Evolutionary conservation across 1,140 invertebrate species (phyloP).

Genomic region (Battus philenor): DNA sequence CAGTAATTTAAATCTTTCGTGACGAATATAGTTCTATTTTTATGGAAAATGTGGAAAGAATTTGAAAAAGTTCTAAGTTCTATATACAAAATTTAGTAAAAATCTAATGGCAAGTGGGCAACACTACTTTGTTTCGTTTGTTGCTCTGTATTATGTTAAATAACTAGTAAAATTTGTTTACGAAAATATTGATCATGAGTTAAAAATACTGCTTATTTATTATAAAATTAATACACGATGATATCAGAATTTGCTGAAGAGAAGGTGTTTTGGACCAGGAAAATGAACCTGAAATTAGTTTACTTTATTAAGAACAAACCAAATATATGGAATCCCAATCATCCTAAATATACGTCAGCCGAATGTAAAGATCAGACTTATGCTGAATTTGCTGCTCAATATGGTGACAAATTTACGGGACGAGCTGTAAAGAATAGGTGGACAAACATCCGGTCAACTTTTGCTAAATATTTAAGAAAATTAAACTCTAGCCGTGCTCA

Average conservation of each 20-base stretch:
- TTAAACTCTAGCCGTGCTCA: slow-evolving; percentile 43
- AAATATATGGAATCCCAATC: slow-evolving; percentile 66
- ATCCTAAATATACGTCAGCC: slow-evolving; percentile 61
- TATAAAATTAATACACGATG: too few species aligned
- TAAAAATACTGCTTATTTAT: too few species aligned
- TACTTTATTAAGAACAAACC: slow-evolving; percentile 59
- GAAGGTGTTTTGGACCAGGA: slow-evolving; percentile 65
- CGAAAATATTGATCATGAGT: too few species aligned
- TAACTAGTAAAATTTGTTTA: too few species aligned
- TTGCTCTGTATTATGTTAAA: too few species aligned
- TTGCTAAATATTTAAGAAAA: slow-evolving; percentile 61
- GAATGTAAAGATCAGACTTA: slow-evolving; percentile 49
- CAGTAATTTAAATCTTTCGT: too few species aligned
- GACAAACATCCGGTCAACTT: slow-evolving; percentile 66
- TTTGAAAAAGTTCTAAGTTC: too few species aligned
- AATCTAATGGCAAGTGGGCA: too few species aligned
- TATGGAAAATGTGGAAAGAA: too few species aligned
- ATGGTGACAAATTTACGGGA: slow-evolving; percentile 58
- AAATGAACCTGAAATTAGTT: slow-evolving; percentile 65
- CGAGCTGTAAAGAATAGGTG: slow-evolving; percentile 64
- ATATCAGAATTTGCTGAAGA: slow-evolving; percentile 65
- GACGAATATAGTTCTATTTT: too few species aligned
- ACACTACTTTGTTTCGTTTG: too few species aligned
- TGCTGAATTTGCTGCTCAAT: slow-evolving; percentile 56
- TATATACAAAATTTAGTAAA: too few species aligned